Conservation (phyloP, 2,797 vertebrate species). For the Euphonia xanthogaster region DNA sequence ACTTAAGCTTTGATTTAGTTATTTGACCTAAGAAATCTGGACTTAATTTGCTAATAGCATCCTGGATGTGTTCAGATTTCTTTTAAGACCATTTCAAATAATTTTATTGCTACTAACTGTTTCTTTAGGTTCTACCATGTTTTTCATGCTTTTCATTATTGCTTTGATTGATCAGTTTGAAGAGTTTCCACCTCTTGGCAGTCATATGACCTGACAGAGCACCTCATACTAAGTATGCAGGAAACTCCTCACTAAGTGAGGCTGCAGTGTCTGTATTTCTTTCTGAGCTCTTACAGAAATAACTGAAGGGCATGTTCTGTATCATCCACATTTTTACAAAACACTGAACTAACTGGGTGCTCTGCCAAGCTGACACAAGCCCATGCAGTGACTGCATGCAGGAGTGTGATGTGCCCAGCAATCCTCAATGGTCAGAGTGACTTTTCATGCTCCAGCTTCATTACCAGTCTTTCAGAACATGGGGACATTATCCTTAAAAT, state of each 20-base stretch:
- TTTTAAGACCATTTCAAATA: not conserved
- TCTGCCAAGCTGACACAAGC: not conserved
- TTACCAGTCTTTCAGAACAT: not conserved
- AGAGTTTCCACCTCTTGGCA: not conserved
- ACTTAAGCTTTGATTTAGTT: not conserved
- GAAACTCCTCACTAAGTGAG: not conserved
- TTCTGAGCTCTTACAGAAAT: not conserved
- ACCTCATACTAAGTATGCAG: not conserved
- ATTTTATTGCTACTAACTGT: not conserved
- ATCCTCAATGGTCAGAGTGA: not conserved
- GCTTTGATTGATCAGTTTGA: not conserved
- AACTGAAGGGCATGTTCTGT: not conserved
- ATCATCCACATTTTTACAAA: not conserved
- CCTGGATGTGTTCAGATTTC: not conserved
- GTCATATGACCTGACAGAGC: not conserved
- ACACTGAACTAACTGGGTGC: not conserved
- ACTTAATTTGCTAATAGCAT: not conserved
- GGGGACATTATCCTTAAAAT: not conserved
- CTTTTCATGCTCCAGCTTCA: not conserved
- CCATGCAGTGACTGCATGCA: not conserved
- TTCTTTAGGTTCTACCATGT: not conserved
- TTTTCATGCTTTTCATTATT: not conserved
- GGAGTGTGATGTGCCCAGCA: not conserved
- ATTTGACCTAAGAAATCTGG: not conserved
- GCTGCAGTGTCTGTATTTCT: not conserved